Evolutionary conservation across 2,797 vertebrate species (phyloP), one percentile per base, ranked within the genome.

Genomic region (Arnoldichthys spilopterus): DNA sequence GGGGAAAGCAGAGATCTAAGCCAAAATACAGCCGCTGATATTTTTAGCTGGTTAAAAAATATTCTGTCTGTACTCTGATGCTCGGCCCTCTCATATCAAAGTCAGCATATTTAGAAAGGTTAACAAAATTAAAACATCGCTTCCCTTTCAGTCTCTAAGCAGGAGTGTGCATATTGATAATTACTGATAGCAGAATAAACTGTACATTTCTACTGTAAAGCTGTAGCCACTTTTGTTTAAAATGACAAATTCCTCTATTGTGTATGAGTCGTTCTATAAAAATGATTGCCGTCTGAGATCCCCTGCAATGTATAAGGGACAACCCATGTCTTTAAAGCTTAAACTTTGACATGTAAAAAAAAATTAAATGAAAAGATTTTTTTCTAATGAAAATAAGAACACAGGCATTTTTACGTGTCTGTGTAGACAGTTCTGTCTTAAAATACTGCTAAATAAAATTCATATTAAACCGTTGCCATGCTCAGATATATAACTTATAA

Each of bases 31-130:
- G 73, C 74, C 74, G 49, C 4, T 83, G 85, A 90, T 93, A 93
- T 94, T 93, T 94, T 92, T 92, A 94, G 89, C 89, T 84, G 79
- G 86, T 86, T 82, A 86, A 86, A 89, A 86, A 82, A 88, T 82
- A 84, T 76, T 85, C 85, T 64, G 74, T 74, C 62, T 72, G 59
- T 76, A 56, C 72, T 74, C 67, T 78, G 71, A 80, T 70, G 71
- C 82, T 68, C 70, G 37, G 74, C 74, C 78, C 77, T 76, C 26
- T 26, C 76, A 70, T 74, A 76, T 80, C 67, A 85, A 82, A 81
- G 71, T 69, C 20, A 61, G 77, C 74, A 76, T 74, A 77, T 82
- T 82, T 82, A 73, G 69, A 74, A 82, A 79, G 83, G 83, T 84
- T 76, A 79, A 73, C 47, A 49, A 51, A 77, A 61, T 47, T 49